These are phyloP conservation scores for Geotrupes spiniger DNA, from an alignment of 2,888 invertebrate species.

Conservation along the genomic window DNA sequence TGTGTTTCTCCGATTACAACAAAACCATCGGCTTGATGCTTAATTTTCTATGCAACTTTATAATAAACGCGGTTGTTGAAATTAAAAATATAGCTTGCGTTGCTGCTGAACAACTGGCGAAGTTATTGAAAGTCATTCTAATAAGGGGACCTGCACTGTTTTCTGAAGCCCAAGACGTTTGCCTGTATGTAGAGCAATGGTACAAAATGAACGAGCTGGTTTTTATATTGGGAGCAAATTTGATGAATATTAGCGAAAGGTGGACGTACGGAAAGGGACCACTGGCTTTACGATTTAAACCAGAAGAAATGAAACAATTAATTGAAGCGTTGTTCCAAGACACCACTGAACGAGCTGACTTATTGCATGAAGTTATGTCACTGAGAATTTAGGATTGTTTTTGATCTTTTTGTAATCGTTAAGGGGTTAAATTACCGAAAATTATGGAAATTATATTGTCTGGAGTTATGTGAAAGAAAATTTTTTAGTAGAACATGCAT, in stretches of 20 bases:
- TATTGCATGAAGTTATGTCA: too few relatives aligned
- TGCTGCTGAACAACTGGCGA: conserved; percentile 76
- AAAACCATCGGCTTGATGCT: conserved; percentile 61
- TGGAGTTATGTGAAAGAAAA: too few relatives aligned
- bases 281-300: conserved; percentile 75
- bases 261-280: conserved; percentile 92
- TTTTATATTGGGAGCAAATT: conserved; percentile 74
- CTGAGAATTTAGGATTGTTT: too few relatives aligned
- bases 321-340: conserved; percentile 93
- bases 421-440: too few relatives aligned
- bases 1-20: conserved; percentile 74
- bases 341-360: too few relatives aligned
- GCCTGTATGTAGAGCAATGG: conserved; percentile 68
- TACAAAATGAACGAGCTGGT: conserved; percentile 77
- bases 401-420: too few relatives aligned
- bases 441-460: too few relatives aligned
- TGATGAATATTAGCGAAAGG: conserved; percentile 79
- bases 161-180: conserved; percentile 62
- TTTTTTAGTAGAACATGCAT: too few relatives aligned
- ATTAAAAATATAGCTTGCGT: conserved; percentile 86
- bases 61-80: conserved; percentile 64
- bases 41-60: conserved; percentile 58
- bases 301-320: conserved; percentile 77
- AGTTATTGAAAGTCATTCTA: conserved; percentile 68
- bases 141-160: conserved; percentile 73